phyloP scores from a whole-genome alignment of 2,888 invertebrate species.

The Napeogenes inachia region DNA sequence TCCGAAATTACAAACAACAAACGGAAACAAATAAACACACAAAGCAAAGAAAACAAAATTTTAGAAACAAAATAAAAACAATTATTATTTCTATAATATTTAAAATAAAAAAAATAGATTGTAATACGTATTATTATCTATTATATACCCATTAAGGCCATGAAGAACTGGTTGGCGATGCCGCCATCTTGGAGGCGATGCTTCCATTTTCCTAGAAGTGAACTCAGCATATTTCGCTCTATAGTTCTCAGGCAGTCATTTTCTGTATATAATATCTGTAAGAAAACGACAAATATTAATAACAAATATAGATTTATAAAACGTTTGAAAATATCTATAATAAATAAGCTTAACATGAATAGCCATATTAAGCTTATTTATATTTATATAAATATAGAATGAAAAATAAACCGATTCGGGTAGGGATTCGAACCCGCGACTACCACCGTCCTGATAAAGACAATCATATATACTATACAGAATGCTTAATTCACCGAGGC shows the following conservation, averaged over 20 bases:
- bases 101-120: not conserved
- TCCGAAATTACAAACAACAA: not conserved
- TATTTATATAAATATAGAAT: too few species aligned
- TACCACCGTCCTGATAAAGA: too few species aligned
- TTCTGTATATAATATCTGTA: slow-evolving; percentile 19
- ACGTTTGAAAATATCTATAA: too few species aligned
- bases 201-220: slow-evolving; percentile 56
- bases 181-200: slow-evolving; percentile 59
- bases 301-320: not conserved
- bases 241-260: slow-evolving; percentile 9
- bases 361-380: too few species aligned
- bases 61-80: too few species aligned
- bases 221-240: slow-evolving; percentile 48
- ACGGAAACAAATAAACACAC: too few species aligned
- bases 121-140: not conserved
- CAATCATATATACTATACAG: too few species aligned
- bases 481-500: too few species aligned
- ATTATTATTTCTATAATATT: not conserved
- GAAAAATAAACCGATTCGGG: too few species aligned
- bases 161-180: slow-evolving; percentile 62
- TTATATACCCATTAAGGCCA: slow-evolving; percentile 66
- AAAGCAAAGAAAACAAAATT: too few species aligned
- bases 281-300: slow-evolving; percentile 5
- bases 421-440: too few species aligned
- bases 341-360: too few species aligned